Percentiles rank a stretch among this genome's conserved stretches.
These are phyloP conservation scores for Conomelus anceps DNA, from an alignment of 2,888 invertebrate genomes.

Conservation along the genomic window DNA sequence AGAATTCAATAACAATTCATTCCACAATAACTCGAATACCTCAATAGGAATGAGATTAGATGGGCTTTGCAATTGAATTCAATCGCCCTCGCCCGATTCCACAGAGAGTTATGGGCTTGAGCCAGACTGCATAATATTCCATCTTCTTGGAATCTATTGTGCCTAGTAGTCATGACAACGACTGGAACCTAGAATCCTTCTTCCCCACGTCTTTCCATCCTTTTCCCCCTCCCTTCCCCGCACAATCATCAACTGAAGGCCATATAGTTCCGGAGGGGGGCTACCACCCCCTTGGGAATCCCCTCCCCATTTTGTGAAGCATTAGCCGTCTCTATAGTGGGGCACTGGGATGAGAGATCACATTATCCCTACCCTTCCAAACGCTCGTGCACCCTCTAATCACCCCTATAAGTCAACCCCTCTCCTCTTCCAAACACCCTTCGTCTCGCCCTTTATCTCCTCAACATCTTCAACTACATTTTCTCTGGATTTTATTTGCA, in stretches of 20 bases:
- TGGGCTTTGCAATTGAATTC: neutral
- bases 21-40: neutral
- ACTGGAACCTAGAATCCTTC: neutral
- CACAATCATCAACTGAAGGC: neutral
- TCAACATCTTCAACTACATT: neutral
- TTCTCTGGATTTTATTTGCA: neutral
- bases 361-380: neutral
- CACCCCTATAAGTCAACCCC: neutral
- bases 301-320: neutral
- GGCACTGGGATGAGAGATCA: neutral
- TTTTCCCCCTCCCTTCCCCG: too few species aligned
- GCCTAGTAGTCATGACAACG: neutral
- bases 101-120: neutral
- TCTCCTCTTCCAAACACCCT: neutral
- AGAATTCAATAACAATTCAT: too few species aligned
- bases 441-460: neutral
- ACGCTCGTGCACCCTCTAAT: neutral
- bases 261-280: neutral
- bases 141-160: neutral
- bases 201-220: too few species aligned
- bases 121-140: neutral
- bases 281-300: too few species aligned
- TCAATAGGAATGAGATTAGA: neutral
- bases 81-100: too few species aligned
- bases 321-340: neutral